A percentile compares a stretch with the other conserved stretches of the same genome.
Evolutionary conservation across 2,797 vertebrate species (phyloP).

Genomic region (Cryptoprocta ferox): DNA sequence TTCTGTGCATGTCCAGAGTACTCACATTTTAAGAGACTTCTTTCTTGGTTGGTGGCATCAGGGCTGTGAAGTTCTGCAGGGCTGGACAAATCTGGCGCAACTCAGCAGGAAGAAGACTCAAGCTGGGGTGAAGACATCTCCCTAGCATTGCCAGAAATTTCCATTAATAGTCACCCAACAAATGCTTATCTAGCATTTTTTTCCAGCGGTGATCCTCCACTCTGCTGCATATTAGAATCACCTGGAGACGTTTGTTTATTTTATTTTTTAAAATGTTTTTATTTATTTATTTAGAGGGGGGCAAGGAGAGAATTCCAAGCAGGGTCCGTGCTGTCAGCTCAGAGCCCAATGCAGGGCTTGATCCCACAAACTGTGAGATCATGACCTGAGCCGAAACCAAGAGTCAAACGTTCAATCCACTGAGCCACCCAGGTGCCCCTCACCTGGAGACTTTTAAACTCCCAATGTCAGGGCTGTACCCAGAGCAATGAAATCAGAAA

Average conservation of each 20-base stretch:
- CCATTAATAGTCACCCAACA: neutral
- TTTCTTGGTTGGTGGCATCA: neutral
- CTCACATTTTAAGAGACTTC: conserved; percentile 10
- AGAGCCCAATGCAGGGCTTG: too few species aligned
- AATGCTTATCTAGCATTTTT: neutral
- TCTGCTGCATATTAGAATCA: neutral
- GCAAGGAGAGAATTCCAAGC: too few species aligned
- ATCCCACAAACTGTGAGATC: too few species aligned
- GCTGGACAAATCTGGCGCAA: neutral
- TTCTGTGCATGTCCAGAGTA: neutral
- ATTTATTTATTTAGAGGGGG: too few species aligned
- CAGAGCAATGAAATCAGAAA: neutral
- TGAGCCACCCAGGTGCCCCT: too few species aligned
- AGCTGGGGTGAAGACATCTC: neutral
- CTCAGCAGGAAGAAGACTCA: neutral
- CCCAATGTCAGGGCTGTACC: neutral
- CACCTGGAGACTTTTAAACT: neutral
- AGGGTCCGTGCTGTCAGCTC: too few species aligned
- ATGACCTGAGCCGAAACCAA: too few species aligned
- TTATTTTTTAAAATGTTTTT: too few species aligned
- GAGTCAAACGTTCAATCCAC: too few species aligned
- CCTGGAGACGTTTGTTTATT: too few species aligned
- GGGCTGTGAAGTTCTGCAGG: neutral
- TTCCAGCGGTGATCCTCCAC: neutral
- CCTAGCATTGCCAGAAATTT: neutral